Evolutionary conservation across 2,888 invertebrate genomes (phyloP).

Genomic region (Tupiocoris notatus): DNA sequence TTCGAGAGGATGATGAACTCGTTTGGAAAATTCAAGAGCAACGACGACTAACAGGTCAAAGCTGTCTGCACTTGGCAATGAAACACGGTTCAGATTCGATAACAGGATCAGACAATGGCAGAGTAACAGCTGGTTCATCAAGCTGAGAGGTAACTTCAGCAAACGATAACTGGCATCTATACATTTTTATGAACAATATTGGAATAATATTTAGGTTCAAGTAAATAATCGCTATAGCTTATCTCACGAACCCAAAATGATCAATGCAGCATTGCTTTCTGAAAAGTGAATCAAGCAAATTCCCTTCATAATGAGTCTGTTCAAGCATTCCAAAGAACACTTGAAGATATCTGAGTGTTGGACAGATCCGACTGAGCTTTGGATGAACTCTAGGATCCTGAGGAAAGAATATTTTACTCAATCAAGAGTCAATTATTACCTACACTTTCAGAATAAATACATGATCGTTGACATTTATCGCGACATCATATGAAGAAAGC

Average conservation of each 20-base stretch:
- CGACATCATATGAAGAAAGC: too few relatives aligned
- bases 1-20: constrained; percentile 15
- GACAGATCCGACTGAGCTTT: not conserved
- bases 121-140: constrained; percentile 19
- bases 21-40: constrained; percentile 17
- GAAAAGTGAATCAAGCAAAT: constrained; percentile 25
- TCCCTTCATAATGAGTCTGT: constrained; percentile 22
- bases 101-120: constrained; percentile 22
- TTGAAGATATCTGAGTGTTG: constrained; percentile 22
- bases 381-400: constrained; percentile 37
- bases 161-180: too few relatives aligned
- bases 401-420: not conserved
- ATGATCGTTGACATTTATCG: not conserved
- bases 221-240: too few relatives aligned
- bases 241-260: too few relatives aligned
- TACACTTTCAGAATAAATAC: too few relatives aligned
- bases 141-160: constrained; percentile 4
- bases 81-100: constrained; percentile 8
- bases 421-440: not conserved
- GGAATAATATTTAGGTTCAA: too few relatives aligned
- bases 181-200: too few relatives aligned
- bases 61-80: not conserved
- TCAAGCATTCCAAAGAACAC: constrained; percentile 34
- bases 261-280: not conserved
- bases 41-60: constrained; percentile 8